Evolutionary conservation across 2,113 vertebrate species (phyloP).

Genomic region (Lasiurus borealis): DNA sequence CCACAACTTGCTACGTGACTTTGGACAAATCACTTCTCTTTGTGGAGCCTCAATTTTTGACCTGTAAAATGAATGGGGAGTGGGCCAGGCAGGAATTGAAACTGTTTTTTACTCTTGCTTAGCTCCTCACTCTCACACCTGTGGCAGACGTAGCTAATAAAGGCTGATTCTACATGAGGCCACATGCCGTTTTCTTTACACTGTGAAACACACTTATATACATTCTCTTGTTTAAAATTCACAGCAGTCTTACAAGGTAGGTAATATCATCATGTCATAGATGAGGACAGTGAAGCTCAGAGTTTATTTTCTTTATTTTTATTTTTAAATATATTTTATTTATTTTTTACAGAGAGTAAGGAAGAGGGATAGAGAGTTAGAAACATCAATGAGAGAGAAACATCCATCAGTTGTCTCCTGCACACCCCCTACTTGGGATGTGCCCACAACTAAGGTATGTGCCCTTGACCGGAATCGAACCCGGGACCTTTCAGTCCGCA

Average conservation of each 20-base stretch:
- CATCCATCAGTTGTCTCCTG: too few species aligned
- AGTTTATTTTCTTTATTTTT: neutral
- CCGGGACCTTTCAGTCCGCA: too few species aligned
- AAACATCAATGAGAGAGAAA: too few species aligned
- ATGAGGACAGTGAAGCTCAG: conserved; percentile 13
- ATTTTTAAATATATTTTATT: too few species aligned
- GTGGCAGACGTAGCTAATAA: neutral
- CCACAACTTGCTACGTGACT: conserved; percentile 5
- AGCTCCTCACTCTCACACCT: neutral
- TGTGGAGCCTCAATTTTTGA: neutral
- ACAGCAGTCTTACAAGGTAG: neutral
- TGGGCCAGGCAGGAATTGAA: neutral
- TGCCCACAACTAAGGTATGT: too few species aligned
- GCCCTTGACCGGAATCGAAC: too few species aligned
- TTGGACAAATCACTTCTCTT: conserved; percentile 37
- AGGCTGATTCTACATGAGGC: neutral
- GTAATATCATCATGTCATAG: conserved; percentile 1
- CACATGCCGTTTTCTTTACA: conserved; percentile 2
- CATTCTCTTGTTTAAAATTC: conserved; percentile 59
- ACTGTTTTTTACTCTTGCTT: conserved; percentile 29
- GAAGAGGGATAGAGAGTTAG: too few species aligned
- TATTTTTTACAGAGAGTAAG: too few species aligned
- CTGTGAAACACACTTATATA: neutral
- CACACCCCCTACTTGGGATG: too few species aligned
- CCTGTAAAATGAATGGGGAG: neutral